Conservation (phyloP, 2,888 invertebrate genomes). For the Chloroclysta siterata region DNA sequence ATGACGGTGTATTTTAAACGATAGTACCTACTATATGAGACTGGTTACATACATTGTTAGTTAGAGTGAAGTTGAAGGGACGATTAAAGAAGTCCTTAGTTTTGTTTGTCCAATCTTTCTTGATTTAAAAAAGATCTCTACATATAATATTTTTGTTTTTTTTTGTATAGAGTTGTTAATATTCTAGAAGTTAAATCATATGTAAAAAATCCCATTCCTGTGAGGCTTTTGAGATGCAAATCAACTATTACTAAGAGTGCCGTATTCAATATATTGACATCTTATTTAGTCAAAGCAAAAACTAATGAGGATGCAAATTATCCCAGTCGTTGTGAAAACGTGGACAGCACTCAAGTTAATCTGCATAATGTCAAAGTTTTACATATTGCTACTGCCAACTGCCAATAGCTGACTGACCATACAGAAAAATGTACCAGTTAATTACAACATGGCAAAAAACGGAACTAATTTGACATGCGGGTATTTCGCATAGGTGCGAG, state of each 20-base stretch:
- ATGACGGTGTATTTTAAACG: constrained; percentile 41
- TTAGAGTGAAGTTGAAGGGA: constrained; percentile 15
- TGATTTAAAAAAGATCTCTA: no score
- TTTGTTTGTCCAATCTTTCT: no score
- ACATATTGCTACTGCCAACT: constrained; percentile 76
- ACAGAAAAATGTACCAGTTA: constrained; percentile 29
- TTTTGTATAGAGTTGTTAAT: no score
- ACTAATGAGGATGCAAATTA: constrained; percentile 75
- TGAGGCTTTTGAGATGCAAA: not conserved
- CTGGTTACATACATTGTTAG: constrained; percentile 3
- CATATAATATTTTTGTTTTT: no score
- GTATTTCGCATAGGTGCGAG: no score
- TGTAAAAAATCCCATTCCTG: no score
- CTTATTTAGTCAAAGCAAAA: constrained; percentile 70
- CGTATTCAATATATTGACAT: constrained; percentile 53
- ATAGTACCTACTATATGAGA: constrained; percentile 7
- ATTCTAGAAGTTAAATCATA: no score
- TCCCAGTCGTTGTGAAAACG: constrained; percentile 65
- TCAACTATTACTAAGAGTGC: not conserved
- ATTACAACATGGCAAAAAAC: constrained; percentile 6
- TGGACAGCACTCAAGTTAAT: constrained; percentile 60
- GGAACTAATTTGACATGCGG: no score
- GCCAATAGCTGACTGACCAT: constrained; percentile 48
- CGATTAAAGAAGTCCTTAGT: not conserved
- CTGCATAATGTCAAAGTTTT: constrained; percentile 76